Evolutionary conservation across 2,797 vertebrate species (phyloP).

Genomic region (Melanotaenia boesemani): DNA sequence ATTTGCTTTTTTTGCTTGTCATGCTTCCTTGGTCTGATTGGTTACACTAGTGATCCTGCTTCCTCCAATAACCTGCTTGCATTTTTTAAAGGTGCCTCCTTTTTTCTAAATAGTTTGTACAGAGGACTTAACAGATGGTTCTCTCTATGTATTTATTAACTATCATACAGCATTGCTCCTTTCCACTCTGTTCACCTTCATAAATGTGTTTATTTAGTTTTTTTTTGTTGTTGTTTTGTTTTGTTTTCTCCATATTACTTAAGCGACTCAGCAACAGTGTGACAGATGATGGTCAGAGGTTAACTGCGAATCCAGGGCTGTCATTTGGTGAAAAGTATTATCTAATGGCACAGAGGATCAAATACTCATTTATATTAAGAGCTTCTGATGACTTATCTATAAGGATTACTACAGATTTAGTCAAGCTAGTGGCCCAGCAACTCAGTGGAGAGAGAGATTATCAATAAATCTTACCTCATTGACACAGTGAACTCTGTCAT

Average conservation of each 20-base stretch:
- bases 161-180: too few species aligned
- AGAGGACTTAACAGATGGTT: not conserved
- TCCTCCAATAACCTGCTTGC: not conserved
- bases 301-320: constrained; percentile 21
- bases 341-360: constrained; percentile 67
- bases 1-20: not conserved
- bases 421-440: constrained; percentile 33
- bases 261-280: constrained; percentile 34
- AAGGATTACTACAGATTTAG: constrained; percentile 71
- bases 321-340: constrained; percentile 62
- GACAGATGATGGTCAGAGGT: constrained; percentile 12
- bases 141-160: not conserved
- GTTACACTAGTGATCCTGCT: not conserved
- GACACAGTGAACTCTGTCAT: constrained; percentile 34
- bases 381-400: constrained; percentile 43
- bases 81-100: not conserved
- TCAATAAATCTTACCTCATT: constrained; percentile 39
- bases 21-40: not conserved
- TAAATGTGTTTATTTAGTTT: not conserved
- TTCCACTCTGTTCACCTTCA: not conserved
- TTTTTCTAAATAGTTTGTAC: not conserved
- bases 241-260: constrained; percentile 17
- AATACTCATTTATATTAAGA: constrained; percentile 61
- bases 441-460: constrained; percentile 52
- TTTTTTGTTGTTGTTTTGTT: too few species aligned